These are phyloP conservation scores for Drosophila pseudotalamancana DNA, from an alignment of 2,888 invertebrate genomes.

Conservation along the genomic window DNA sequence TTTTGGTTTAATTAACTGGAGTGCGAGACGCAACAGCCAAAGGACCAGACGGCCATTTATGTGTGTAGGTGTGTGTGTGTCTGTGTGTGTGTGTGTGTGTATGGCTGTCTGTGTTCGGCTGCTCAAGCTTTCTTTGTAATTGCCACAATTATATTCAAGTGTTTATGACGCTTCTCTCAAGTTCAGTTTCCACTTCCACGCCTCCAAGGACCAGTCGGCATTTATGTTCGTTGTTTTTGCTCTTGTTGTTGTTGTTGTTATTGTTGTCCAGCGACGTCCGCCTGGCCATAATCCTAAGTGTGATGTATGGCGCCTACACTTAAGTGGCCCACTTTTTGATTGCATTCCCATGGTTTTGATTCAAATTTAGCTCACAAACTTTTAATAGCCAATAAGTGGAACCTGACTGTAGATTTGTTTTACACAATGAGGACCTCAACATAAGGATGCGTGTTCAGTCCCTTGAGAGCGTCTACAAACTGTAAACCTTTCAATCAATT, in stretches of 20 bases:
- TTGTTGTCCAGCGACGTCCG: conserved; percentile 7
- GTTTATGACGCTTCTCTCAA: conserved; percentile 39
- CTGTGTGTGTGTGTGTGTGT: neutral
- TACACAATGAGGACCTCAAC: neutral
- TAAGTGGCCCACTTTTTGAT: conserved; percentile 42
- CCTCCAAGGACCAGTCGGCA: neutral
- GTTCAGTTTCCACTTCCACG: conserved; percentile 10
- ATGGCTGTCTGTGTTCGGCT: conserved; percentile 1
- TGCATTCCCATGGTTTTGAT: conserved; percentile 37
- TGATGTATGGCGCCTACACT: conserved; percentile 48
- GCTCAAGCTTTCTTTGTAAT: conserved; percentile 50
- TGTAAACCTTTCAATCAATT: too few relatives aligned
- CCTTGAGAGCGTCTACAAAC: neutral
- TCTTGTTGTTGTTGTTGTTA: conserved; percentile 22
- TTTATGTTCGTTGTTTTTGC: conserved; percentile 15
- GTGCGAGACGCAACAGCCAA: conserved; percentile 23
- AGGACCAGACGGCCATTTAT: neutral
- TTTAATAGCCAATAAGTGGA: conserved; percentile 35
- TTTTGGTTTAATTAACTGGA: conserved; percentile 68
- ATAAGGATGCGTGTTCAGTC: neutral
- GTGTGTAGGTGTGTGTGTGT: neutral
- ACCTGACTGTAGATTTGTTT: conserved; percentile 2
- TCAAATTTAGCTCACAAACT: conserved; percentile 38
- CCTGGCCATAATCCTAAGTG: conserved; percentile 47
- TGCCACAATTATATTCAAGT: conserved; percentile 68